These are phyloP conservation scores for Corythornis madagascariensis DNA, from an alignment of 2,113 vertebrate genomes.

Conservation along the genomic window DNA sequence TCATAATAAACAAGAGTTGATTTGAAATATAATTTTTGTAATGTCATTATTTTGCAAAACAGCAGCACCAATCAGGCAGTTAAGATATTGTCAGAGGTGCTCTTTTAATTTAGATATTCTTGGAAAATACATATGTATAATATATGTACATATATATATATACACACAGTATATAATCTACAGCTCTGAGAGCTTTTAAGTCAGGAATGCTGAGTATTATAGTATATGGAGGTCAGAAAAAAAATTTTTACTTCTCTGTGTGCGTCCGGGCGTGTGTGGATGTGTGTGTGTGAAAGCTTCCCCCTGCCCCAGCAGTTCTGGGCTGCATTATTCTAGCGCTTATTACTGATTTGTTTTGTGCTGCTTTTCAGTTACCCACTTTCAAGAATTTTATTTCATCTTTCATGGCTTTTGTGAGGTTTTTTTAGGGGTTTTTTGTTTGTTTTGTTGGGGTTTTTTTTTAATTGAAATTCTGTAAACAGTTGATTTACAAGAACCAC, in stretches of 20 bases:
- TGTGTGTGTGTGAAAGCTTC: not conserved
- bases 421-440: not conserved
- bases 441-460: conserved; percentile 1
- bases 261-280: conserved; percentile 42
- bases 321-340: conserved; percentile 74
- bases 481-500: conserved; percentile 48
- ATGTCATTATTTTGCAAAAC: conserved; percentile 78
- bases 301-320: conserved; percentile 63
- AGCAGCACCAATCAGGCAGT: conserved; percentile 75
- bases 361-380: conserved; percentile 62
- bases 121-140: conserved; percentile 79
- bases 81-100: conserved; percentile 80
- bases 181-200: conserved; percentile 82
- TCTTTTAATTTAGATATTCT: conserved; percentile 80
- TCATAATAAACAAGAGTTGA: conserved; percentile 73
- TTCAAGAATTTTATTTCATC: conserved; percentile 59
- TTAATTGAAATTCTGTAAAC: conserved; percentile 50
- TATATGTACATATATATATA: conserved; percentile 83
- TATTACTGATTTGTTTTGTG: conserved; percentile 65
- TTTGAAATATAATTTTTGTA: conserved; percentile 76
- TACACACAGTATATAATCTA: conserved; percentile 84
- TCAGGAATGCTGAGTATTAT: conserved; percentile 85
- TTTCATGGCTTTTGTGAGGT: conserved; percentile 40
- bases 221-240: conserved; percentile 80
- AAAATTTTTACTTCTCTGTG: conserved; percentile 73